A percentile compares a stretch with the other conserved stretches of the same genome.
Evolutionary conservation across 2,888 invertebrate species (phyloP).

Genomic region (Biston betularia): DNA sequence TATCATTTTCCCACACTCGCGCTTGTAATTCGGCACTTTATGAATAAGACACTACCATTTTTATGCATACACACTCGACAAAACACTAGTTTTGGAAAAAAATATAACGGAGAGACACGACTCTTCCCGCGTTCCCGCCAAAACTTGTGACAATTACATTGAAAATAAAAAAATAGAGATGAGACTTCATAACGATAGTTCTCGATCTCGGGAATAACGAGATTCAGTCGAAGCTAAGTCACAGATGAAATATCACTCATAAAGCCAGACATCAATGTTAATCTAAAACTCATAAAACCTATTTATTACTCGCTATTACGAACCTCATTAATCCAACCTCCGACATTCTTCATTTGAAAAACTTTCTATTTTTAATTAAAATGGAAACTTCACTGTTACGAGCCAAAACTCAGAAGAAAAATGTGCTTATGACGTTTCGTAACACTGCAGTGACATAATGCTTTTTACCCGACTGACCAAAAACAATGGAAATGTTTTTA

Average conservation of each 20-base stretch:
- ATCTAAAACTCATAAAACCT: conserved; percentile 43
- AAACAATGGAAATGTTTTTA: too few relatives aligned
- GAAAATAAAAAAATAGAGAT: too few relatives aligned
- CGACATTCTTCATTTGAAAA: conserved; percentile 43
- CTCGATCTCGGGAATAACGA: neutral
- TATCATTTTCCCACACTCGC: too few relatives aligned
- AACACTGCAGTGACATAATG: conserved; percentile 59
- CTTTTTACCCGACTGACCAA: conserved; percentile 38
- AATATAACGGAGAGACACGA: too few relatives aligned
- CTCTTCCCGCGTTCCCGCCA: too few relatives aligned
- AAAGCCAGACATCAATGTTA: conserved; percentile 39
- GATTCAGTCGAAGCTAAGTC: neutral
- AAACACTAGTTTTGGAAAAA: too few relatives aligned
- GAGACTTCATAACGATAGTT: neutral
- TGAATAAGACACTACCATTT: too few relatives aligned
- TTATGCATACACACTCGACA: too few relatives aligned
- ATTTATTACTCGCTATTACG: conserved; percentile 45
- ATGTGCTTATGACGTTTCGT: conserved; percentile 54
- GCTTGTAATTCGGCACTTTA: too few relatives aligned
- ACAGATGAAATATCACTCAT: conserved; percentile 24
- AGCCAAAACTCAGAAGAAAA: too few relatives aligned
- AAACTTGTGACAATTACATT: too few relatives aligned
- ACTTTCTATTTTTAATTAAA: conserved; percentile 52
- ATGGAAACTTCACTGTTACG: conserved; percentile 45
- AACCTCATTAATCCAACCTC: conserved; percentile 44